Evolutionary conservation across 2,888 invertebrate genomes (phyloP).

Genomic region (Hoplodrina ambigua): DNA sequence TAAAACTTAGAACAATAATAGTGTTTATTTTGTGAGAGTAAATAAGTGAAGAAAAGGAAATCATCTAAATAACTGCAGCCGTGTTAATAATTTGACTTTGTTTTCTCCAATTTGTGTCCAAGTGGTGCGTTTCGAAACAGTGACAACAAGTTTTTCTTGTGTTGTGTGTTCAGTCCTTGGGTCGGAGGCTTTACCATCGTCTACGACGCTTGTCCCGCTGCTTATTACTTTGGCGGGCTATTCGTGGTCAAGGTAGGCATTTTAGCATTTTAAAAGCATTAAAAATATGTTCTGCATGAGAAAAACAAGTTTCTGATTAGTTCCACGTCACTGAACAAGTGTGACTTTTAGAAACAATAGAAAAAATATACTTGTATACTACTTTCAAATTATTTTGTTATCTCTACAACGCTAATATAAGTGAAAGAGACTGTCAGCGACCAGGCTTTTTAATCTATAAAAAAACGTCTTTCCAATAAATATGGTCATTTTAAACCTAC

Average conservation of each 20-base stretch:
- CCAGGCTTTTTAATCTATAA: not conserved
- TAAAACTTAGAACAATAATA: slow-evolving; percentile 75
- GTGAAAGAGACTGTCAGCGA: not conserved
- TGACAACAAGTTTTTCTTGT: slow-evolving; percentile 86
- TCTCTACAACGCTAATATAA: not conserved
- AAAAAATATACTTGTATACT: not conserved
- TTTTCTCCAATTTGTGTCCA: slow-evolving; percentile 65
- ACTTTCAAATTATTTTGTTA: slow-evolving; percentile 19
- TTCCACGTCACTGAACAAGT: slow-evolving; percentile 51
- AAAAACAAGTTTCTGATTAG: slow-evolving; percentile 25
- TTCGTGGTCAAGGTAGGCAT: slow-evolving; percentile 79
- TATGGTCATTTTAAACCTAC: slow-evolving; percentile 1
- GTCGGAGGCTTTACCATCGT: slow-evolving; percentile 84
- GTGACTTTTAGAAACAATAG: slow-evolving; percentile 25
- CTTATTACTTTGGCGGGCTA: slow-evolving; percentile 76
- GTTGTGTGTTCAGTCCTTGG: slow-evolving; percentile 84
- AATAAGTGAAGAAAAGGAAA: slow-evolving; percentile 31
- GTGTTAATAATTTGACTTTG: slow-evolving; percentile 43
- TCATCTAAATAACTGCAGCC: slow-evolving; percentile 38
- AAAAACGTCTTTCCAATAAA: not conserved
- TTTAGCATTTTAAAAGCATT: not conserved
- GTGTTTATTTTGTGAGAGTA: slow-evolving; percentile 58
- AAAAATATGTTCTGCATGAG: not conserved
- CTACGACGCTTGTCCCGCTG: slow-evolving; percentile 74
- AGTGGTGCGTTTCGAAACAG: slow-evolving; percentile 82